phyloP scores from a whole-genome alignment of 1,140 invertebrate genomes.

The Scaptomyza montana region DNA sequence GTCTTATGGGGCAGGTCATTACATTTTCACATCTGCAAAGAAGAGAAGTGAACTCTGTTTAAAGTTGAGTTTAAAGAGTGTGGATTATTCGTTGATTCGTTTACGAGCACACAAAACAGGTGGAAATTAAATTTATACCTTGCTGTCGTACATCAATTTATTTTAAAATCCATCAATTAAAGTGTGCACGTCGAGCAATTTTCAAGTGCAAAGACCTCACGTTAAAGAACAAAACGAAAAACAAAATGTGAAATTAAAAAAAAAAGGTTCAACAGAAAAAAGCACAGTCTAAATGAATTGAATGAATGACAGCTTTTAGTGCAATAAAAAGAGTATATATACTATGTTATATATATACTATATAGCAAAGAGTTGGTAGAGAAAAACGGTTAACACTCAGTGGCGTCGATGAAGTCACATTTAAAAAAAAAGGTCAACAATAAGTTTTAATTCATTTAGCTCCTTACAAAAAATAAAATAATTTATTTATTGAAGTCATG shows the following conservation, averaged over 20 bases:
- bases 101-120: constrained; percentile 31
- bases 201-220: constrained; percentile 31
- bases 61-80: constrained; percentile 20
- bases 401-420: not conserved
- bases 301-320: constrained; percentile 28
- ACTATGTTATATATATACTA: too few species aligned
- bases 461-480: too few species aligned
- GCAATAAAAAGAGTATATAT: not conserved
- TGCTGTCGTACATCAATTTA: constrained; percentile 9
- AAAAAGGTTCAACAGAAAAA: constrained; percentile 24
- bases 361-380: not conserved
- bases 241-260: not conserved
- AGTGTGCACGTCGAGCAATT: constrained; percentile 49
- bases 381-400: not conserved
- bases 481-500: too few species aligned
- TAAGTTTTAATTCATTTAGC: too few species aligned
- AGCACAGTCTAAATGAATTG: constrained; percentile 34
- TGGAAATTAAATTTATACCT: constrained; percentile 51
- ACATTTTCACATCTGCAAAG: constrained; percentile 91
- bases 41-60: constrained; percentile 5
- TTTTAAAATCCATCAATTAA: constrained; percentile 49
- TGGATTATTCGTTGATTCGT: constrained; percentile 13
- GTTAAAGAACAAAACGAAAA: not conserved
- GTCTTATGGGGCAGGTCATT: constrained; percentile 96
- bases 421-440: not conserved